Base-by-base conservation (phyloP, 2,113 vertebrate genomes). In the Zingel zingel region DNA sequence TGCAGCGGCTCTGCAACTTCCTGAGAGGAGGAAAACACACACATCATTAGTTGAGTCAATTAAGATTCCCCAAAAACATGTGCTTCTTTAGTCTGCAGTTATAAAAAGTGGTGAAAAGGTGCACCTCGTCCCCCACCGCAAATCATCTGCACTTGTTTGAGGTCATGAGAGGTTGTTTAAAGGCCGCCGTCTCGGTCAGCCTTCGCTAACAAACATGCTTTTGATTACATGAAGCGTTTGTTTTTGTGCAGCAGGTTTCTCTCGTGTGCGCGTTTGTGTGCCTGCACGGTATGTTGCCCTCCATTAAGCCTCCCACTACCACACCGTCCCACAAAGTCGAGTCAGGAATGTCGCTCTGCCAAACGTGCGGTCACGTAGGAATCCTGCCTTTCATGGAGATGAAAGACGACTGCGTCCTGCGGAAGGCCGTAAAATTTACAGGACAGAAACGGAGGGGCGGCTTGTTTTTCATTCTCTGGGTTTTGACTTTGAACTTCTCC, bases 1-100 rank as follows among this genome's bases (percentile, higher is more conserved):
- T 98, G 95, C 84, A 99, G 94, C 0, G 98, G 98, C 92, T 99
- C 98, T 43, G 97, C 98, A 75, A 99, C 97, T 96, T 99, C 98
- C 98, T 99, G 93, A 7, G 23, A 77, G 50, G 36, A 71, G n/a
- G 25, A 39, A 74, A 61, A 77, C 56, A 63, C 65, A 70, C 33
- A 57, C 47, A 76, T 73, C 56, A 84, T 85, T 82, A 86, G 66
- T 3, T 6, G 36, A 79, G 83, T 84, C 62, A 65, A 81, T 71
- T 68, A 82, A 45, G 63, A 19, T 72, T 23, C 23, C 18, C 15
- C 15, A 23, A 50, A 81, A 86, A 82, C 63, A 70, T 68, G 39
- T 69, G 70, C 89, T 74, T 78, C 23, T 51, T 81, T 51, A 71
- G 63, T 33, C 77, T 33, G 3, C 14, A 30, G 70, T 48, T 73